Base-by-base conservation (phyloP, 2,888 invertebrate genomes). In the Leucoma salicis region DNA sequence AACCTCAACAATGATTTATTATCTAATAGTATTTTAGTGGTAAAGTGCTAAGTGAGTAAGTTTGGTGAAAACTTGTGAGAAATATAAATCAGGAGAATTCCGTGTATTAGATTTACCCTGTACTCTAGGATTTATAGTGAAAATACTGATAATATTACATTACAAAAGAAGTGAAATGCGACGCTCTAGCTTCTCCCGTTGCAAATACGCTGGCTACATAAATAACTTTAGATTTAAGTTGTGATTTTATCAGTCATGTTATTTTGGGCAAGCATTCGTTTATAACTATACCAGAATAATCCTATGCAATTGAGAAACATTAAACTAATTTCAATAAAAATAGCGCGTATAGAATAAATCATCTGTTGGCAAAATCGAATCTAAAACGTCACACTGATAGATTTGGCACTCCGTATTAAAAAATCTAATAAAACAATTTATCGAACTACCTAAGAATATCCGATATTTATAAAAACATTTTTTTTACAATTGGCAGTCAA, bases 91-190 rank as follows among this genome's bases (percentile, higher is more conserved):
- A 85, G 68, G 74, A 78, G 74, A 74, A 74, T 78, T 63, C 76
- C 70, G 84, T 83, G 83, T 84, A 77, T 81, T 88, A 88, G 82
- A 74, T 81, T 87, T 89, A 89, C 89, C 89, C 89, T 89, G 89
- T 89, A 83, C 78, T 85, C 86, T 88, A 88, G 86, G 83, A 83
- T 88, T 75, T 82, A 84, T 82, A 77, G 78, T 82, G 84, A 82
- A 74, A 71, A 74, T 74, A 82, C 65, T 62, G 73, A 70, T 73
- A 71, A 70, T 46, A 71, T 74, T 74, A 63, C 54, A 60, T 66
- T 74, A 76, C 57, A 58, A 70, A 73, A 74, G 67, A 66, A 56
- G 63, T 56, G 55, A 46, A 42, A 53, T 42, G 48, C 16, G 35
- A 25, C 50, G 49, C 39, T 42, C 34, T 6, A 29, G 33, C 57